Conservation (phyloP, 2,888 invertebrate genomes). For the Diplolepis rosae region DNA sequence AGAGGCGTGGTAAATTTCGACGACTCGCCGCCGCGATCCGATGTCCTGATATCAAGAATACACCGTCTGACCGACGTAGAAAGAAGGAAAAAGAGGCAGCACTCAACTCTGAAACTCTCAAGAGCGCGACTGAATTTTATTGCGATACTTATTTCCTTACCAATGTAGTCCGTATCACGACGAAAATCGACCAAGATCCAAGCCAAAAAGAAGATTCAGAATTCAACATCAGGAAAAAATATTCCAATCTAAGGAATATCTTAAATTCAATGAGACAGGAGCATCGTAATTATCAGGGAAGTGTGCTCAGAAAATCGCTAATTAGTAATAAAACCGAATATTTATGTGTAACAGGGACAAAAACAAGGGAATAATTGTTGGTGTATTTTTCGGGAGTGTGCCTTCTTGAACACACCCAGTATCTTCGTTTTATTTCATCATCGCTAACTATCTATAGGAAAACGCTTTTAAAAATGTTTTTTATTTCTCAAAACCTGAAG, state of each 20-base stretch:
- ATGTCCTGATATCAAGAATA: conserved; percentile 45
- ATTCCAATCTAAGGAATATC: background rate
- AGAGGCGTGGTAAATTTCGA: conserved; percentile 57
- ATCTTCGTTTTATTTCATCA: too few relatives aligned
- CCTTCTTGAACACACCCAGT: background rate
- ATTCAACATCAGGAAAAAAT: conserved; percentile 7
- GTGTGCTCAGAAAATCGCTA: background rate
- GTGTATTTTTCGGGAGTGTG: background rate
- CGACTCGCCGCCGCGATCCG: conserved; percentile 47
- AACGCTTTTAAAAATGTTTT: too few relatives aligned
- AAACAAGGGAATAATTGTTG: background rate
- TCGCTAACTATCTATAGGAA: too few relatives aligned
- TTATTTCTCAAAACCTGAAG: too few relatives aligned
- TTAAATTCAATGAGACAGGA: background rate
- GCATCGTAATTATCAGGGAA: background rate
- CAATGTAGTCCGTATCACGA: conserved; percentile 6
- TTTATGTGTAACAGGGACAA: conserved; percentile 4
- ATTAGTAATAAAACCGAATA: conserved; percentile 22
- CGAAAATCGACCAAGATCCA: conserved; percentile 15
- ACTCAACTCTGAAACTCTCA: conserved; percentile 7
- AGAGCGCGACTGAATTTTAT: conserved; percentile 18
- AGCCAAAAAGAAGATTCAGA: background rate
- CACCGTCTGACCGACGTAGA: conserved; percentile 7
- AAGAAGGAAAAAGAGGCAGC: conserved; percentile 11
- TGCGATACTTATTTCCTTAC: conserved; percentile 21